Base-by-base conservation (phyloP, 2,113 vertebrate genomes). In the Platysternon megacephalum region DNA sequence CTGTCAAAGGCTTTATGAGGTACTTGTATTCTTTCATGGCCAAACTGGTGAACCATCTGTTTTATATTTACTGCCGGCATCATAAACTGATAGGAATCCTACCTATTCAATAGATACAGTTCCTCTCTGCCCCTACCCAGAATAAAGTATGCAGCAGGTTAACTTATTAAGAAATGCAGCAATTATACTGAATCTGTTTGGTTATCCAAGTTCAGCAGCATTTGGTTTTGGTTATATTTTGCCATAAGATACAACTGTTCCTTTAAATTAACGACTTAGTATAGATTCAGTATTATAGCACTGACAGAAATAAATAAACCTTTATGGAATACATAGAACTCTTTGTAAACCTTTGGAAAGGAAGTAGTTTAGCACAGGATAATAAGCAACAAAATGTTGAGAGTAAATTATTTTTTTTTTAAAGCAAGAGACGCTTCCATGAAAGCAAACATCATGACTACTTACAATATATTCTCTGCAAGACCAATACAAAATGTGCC, bases 261-360 rank as follows among this genome's bases (percentile, higher is more conserved):
- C 51, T 56, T 92, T 91, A 86, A 32, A 42, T 90, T 51, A 24
- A 87, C 32, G 32, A 5, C 82, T 26, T 8, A 39, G 39, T 0
- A 0, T 6, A 39, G 48, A 13, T 84, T 89, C 87, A 32, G 9
- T 93, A 22, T 82, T 90, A 78, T 68, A 68, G 16, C 35, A 68
- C 32, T n/a, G 35, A 3, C 26, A 76, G 21, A 48, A 72, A 56
- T 55, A 95, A 91, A 93, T 87, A n/a, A 3, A 5, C 56, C 11
- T 49, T 92, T 94, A 94, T 93, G 61, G 94, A 90, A 22, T 87
- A 28, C 80, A 85, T 74, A 82, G 65, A 56, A 52, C 90, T 95
- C 65, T 92, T 95, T 95, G 93, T 91, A 95, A 95, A 91, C 51
- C 72, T 55, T 81, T 95, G 52, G 4, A 12, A 84, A 83, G 89